Evolutionary conservation across 23 tunicate species (phyloP).

Genomic region (Trididemnum miniatum): DNA sequence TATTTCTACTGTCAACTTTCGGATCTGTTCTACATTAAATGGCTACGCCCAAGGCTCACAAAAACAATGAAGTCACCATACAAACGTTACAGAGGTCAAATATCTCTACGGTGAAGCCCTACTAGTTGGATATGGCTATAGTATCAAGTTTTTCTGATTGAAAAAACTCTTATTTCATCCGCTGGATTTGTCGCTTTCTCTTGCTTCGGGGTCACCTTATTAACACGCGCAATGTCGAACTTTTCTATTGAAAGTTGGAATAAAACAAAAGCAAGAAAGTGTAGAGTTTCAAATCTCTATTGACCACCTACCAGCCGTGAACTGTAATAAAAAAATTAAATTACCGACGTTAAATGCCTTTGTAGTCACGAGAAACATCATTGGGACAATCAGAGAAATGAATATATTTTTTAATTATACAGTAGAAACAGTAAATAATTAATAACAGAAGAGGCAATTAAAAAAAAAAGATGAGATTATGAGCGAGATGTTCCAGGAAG

Average conservation of each 20-base stretch:
- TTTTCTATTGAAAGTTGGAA: background rate
- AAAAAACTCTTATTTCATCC: background rate
- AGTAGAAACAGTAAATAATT: no score
- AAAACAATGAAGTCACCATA: conserved; percentile 10
- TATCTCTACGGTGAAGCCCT: background rate
- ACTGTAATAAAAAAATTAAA: conserved; percentile 9
- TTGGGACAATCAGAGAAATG: no score
- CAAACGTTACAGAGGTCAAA: background rate
- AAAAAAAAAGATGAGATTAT: no score
- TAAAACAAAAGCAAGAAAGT: background rate
- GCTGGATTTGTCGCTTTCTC: background rate
- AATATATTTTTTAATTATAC: no score
- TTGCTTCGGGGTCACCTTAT: background rate
- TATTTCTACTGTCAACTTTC: conserved; percentile 18
- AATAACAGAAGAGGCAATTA: no score
- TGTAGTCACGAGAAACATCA: background rate
- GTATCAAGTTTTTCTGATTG: background rate
- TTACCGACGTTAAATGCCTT: background rate
- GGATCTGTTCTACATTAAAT: background rate
- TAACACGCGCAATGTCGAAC: conserved; percentile 11
- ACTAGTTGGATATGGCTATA: background rate
- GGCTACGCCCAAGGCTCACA: conserved; percentile 21
- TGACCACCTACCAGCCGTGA: conserved; percentile 16
- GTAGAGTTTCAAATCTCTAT: conserved; percentile 12
- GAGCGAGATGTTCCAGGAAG: no score